These are phyloP conservation scores for Drepanosiphum platanoidis DNA, from an alignment of 2,888 invertebrate genomes.

Conservation along the genomic window DNA sequence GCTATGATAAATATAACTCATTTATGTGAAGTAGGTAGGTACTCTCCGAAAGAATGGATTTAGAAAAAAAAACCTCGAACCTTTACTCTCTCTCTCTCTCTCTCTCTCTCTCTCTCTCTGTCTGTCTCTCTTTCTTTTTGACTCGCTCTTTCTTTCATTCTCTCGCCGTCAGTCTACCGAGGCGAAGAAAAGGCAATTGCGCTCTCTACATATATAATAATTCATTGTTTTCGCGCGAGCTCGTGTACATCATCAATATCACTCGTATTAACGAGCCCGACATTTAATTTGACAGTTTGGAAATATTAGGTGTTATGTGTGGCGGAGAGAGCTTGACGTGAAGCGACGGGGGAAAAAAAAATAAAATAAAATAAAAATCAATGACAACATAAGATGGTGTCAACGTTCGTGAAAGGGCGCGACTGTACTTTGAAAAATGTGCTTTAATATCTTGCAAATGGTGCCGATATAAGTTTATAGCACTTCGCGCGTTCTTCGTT, in stretches of 20 bases:
- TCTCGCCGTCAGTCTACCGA: not conserved
- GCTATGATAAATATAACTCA: not conserved
- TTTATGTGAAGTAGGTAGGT: not conserved
- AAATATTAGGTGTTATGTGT: conserved; percentile 48
- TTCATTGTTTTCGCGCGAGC: conserved; percentile 31
- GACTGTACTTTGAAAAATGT: conserved; percentile 46
- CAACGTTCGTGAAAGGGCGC: conserved; percentile 29
- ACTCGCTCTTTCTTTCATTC: not conserved
- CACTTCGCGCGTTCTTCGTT: not conserved
- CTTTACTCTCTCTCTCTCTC: not conserved
- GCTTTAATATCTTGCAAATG: conserved; percentile 3
- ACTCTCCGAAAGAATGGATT: not conserved
- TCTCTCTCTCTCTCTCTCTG: not conserved
- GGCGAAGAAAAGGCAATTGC: not conserved
- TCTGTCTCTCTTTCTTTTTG: too few relatives aligned
- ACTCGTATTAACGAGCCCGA: conserved; percentile 44
- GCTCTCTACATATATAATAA: conserved; percentile 21
- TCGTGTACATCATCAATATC: conserved; percentile 51
- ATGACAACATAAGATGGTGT: conserved; percentile 50
- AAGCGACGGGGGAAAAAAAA: not conserved
- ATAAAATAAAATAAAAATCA: conserved; percentile 31
- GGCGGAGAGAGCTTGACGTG: conserved; percentile 29
- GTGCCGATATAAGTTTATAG: not conserved
- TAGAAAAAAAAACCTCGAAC: not conserved
- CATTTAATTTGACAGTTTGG: conserved; percentile 55